Base-by-base conservation (phyloP, 2,888 invertebrate genomes). In the Palloptera scutellata region DNA sequence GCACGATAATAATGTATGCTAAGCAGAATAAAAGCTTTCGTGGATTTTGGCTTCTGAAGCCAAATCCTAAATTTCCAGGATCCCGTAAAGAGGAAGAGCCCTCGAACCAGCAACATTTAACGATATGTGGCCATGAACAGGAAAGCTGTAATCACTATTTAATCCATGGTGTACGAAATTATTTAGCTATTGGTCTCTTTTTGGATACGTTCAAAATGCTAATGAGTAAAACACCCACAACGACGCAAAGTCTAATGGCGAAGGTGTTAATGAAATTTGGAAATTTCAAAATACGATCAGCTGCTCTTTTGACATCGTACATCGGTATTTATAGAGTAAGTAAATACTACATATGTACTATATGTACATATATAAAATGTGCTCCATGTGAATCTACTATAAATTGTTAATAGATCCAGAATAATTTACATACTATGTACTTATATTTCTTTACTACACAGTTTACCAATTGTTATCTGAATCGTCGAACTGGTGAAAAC, bases 281-380 rank as follows among this genome's bases (percentile, higher is more conserved):
- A 13, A 73, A 71, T 1, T 61, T 76, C 30, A 71, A 70, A 11
- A 40, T 78, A 41, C 70, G 73, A 8, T 75, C 79, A n/a, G 72
- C 69, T 52, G 71, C 70, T 4, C 78, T 79, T 61, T 68, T 83
- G 3, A 72, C 76, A 54, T 72, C 76, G 42, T 83, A 81, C 60
- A 74, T 79, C 17, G 78, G 77, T 43, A 73, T 81, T 42, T 83
- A 82, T 68, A 75, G 80, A 69, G 83, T 82, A 76, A 73, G 73
- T 69, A 19, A 11, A 64, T 20, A n/a, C n/a, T n/a, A n/a, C n/a
- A n/a, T n/a, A n/a, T n/a, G n/a, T n/a, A n/a, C n/a, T n/a, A 48
- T 41, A 40, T 13, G 11, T 57, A 41, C 3, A 11, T 17, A 43
- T 43, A 59, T 19, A 59, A 42, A n/a, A 11, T 54, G 3, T 13